phyloP scores from a whole-genome alignment of 1,140 invertebrate species.

The Phymastichus coffea region DNA sequence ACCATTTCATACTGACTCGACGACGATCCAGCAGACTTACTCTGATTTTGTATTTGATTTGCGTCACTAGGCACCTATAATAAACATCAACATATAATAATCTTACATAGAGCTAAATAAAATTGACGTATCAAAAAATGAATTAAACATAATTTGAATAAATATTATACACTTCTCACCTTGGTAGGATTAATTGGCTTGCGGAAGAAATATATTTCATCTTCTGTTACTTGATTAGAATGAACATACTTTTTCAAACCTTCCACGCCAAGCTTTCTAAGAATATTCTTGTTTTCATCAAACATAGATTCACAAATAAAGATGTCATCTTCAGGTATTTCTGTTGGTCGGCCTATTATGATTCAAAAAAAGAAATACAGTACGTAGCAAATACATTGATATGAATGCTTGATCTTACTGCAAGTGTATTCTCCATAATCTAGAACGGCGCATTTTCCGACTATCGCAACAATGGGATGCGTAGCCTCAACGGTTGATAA shows the following conservation, averaged over 20 bases:
- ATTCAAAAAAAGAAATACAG: neutral
- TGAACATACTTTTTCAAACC: constrained; percentile 83
- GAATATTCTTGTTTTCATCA: constrained; percentile 81
- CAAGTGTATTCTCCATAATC: constrained; percentile 90
- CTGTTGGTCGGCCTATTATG: constrained; percentile 81
- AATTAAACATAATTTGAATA: neutral
- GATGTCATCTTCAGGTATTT: constrained; percentile 89
- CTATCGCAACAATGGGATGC: constrained; percentile 85
- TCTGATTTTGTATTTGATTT: constrained; percentile 53
- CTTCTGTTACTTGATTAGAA: constrained; percentile 79
- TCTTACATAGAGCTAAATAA: constrained; percentile 5
- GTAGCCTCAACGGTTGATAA: constrained; percentile 89
- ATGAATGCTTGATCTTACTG: constrained; percentile 62
- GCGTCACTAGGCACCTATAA: constrained; percentile 57
- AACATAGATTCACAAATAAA: constrained; percentile 94
- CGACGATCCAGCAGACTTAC: constrained; percentile 50
- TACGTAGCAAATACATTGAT: neutral
- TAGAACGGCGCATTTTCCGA: constrained; percentile 88
- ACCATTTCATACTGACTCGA: constrained; percentile 57
- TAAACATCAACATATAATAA: too few species aligned
- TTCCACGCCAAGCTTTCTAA: constrained; percentile 71
- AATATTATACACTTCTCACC: constrained; percentile 51
- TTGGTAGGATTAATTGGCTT: constrained; percentile 73
- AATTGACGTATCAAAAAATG: neutral
- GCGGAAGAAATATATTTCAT: constrained; percentile 91